Conservation (phyloP, 2,888 invertebrate species). For the Kryphioiulus occultus region DNA sequence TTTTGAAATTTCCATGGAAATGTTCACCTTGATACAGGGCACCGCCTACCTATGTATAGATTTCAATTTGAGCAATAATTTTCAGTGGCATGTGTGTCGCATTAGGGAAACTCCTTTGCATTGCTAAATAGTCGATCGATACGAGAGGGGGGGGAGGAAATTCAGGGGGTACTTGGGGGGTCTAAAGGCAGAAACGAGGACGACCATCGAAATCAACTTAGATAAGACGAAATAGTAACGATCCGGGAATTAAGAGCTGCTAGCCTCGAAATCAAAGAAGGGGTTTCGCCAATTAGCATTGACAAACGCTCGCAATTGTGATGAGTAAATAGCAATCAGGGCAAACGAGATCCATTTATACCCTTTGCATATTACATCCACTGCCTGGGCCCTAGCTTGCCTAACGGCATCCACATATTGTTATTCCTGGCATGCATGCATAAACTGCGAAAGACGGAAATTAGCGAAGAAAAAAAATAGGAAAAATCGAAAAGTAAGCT, state of each 20-base stretch:
- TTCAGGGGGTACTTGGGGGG: background rate
- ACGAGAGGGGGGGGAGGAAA: background rate
- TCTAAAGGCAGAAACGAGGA: background rate
- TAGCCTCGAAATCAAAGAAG: background rate
- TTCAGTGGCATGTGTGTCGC: slow-evolving; percentile 46
- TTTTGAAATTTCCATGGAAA: background rate
- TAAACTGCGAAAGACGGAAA: background rate
- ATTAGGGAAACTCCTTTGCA: slow-evolving; percentile 45
- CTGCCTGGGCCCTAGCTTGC: background rate
- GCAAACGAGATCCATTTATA: slow-evolving; percentile 32
- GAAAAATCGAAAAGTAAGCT: background rate
- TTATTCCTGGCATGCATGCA: slow-evolving; percentile 24
- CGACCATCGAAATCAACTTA: slow-evolving; percentile 24
- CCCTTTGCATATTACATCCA: background rate
- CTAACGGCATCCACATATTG: background rate
- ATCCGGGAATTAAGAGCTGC: slow-evolving; percentile 16
- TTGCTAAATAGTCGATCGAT: slow-evolving; percentile 46
- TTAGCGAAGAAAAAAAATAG: background rate
- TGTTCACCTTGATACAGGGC: slow-evolving; percentile 13
- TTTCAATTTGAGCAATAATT: slow-evolving; percentile 43
- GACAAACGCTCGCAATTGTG: slow-evolving; percentile 42
- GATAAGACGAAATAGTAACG: slow-evolving; percentile 36
- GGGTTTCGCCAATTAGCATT: slow-evolving; percentile 43
- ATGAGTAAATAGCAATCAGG: slow-evolving; percentile 40
- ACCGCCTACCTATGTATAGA: slow-evolving; percentile 20